Evolutionary conservation across 2,797 vertebrate genomes (phyloP).

Genomic region (Thamnophis elegans): DNA sequence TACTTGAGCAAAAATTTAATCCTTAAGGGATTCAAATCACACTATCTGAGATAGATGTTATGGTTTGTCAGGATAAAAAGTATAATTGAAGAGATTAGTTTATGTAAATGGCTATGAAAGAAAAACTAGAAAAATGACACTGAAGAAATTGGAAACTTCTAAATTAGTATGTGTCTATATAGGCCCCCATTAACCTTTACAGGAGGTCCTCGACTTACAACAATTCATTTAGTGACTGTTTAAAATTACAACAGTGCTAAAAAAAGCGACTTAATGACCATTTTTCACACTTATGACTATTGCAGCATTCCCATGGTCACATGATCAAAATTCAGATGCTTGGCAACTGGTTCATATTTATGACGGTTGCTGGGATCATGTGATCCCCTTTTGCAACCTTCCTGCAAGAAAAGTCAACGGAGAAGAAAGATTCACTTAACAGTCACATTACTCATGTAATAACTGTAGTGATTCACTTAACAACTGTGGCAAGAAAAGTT

Average conservation of each 20-base stretch:
- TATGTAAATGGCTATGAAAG: slow-evolving; percentile 51
- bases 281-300: neutral
- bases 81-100: slow-evolving; percentile 61
- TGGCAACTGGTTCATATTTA: neutral
- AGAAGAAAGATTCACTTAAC: neutral
- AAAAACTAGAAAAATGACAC: slow-evolving; percentile 38
- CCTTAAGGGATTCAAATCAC: slow-evolving; percentile 20
- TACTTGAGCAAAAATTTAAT: slow-evolving; percentile 27
- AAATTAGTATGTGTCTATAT: neutral
- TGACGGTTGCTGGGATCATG: neutral
- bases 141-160: neutral
- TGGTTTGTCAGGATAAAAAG: slow-evolving; percentile 40
- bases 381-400: neutral
- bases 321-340: neutral
- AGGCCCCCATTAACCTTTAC: neutral
- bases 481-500: neutral
- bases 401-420: neutral
- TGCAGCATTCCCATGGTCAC: neutral
- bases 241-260: neutral
- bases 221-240: neutral
- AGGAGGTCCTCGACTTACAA: neutral
- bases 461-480: neutral
- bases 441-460: neutral
- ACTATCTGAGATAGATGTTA: slow-evolving; percentile 46
- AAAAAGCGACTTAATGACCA: neutral